Percentiles rank a stretch among this genome's conserved stretches.
Evolutionary conservation across 2,888 invertebrate species (phyloP).

Genomic region (Brachyptera putata): DNA sequence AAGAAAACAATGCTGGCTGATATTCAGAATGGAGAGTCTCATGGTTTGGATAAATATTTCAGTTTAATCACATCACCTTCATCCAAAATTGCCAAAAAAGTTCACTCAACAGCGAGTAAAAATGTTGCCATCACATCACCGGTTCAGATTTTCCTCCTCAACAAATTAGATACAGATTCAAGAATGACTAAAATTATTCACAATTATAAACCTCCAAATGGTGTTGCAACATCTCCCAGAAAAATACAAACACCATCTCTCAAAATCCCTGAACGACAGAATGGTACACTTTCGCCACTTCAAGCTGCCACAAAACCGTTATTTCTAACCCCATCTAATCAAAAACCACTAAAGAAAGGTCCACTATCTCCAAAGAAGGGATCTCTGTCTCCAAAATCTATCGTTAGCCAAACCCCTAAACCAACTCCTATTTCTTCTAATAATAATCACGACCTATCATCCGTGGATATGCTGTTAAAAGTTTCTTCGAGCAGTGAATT

Average conservation of each 20-base stretch:
- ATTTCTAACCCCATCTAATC: neutral
- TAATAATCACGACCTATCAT: too few species aligned
- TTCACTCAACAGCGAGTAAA: neutral
- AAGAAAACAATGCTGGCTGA: constrained; percentile 1
- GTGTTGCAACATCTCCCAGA: neutral
- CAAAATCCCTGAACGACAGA: neutral
- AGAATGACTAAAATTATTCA: neutral
- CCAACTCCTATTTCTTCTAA: too few species aligned
- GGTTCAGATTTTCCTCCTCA: constrained; percentile 12
- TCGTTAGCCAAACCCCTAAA: neutral
- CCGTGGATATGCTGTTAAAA: too few species aligned
- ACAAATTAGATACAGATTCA: constrained; percentile 6
- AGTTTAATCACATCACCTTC: constrained; percentile 21
- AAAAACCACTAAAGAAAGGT: neutral
- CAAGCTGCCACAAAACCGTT: constrained; percentile 5
- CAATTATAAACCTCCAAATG: neutral
- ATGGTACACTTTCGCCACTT: neutral
- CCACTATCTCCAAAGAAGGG: neutral
- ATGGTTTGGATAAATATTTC: constrained; percentile 24
- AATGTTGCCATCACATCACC: constrained; percentile 2
- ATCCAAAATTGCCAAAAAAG: constrained; percentile 13
- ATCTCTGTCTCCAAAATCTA: neutral
- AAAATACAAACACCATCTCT: neutral
- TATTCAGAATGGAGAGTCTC: neutral
- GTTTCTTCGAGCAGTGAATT: neutral